phyloP scores from a whole-genome alignment of 2,113 vertebrate species.

The Phycodurus eques region DNA sequence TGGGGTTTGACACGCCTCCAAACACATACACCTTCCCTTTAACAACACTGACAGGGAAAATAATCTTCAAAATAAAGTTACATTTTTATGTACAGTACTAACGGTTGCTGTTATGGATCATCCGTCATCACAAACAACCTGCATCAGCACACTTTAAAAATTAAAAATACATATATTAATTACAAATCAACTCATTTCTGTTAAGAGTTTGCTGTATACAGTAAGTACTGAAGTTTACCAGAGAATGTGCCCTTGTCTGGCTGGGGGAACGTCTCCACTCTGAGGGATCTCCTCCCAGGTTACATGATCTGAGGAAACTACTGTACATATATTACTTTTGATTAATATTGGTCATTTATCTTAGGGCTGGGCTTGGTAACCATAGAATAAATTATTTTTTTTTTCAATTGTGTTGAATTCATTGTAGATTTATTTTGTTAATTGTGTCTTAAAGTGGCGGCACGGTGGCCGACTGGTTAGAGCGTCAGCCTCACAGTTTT shows the following conservation, averaged over 20 bases:
- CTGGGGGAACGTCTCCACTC: conserved; percentile 57
- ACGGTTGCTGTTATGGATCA: background rate
- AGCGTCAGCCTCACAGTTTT: too few species aligned
- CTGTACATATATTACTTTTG: conserved; percentile 13
- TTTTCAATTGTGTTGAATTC: too few species aligned
- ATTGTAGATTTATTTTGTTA: too few species aligned
- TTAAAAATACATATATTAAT: background rate
- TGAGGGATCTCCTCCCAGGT: conserved; percentile 76
- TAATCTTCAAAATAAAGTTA: too few species aligned
- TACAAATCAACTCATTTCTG: background rate
- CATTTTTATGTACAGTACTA: background rate
- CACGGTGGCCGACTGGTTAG: too few species aligned
- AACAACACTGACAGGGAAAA: conserved; percentile 50
- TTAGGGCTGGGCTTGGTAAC: too few species aligned
- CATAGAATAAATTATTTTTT: too few species aligned
- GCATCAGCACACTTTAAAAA: background rate
- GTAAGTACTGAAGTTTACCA: conserved; percentile 59
- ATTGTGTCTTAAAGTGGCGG: too few species aligned
- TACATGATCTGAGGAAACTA: conserved; percentile 58
- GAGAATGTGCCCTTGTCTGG: conserved; percentile 69
- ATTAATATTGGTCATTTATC: background rate
- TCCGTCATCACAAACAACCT: background rate
- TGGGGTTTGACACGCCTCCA: conserved; percentile 54
- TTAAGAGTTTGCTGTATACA: background rate
- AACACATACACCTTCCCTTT: conserved; percentile 75